phyloP scores from a whole-genome alignment of 2,888 invertebrate species.

The Sympetrum striolatum region DNA sequence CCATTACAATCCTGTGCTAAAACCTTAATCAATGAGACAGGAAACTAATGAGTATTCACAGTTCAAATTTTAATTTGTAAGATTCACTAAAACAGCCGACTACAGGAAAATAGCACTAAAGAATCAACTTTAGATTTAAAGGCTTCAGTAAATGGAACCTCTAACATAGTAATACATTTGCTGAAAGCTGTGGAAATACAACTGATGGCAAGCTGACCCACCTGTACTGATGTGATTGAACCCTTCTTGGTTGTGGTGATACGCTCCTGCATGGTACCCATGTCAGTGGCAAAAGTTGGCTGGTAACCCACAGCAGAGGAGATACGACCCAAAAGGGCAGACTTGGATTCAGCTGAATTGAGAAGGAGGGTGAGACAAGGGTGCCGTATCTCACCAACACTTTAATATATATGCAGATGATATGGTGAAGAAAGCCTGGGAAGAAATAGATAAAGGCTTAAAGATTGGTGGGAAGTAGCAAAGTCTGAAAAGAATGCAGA shows the following conservation, averaged over 20 bases:
- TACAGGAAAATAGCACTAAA: not conserved
- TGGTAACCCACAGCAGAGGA: slow-evolving; percentile 96
- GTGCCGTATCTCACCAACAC: no score
- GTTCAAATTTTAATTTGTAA: not conserved
- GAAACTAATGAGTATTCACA: no score
- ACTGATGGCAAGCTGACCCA: slow-evolving; percentile 49
- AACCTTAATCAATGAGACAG: no score
- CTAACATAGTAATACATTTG: not conserved
- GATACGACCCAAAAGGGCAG: slow-evolving; percentile 91
- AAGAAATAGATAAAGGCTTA: no score
- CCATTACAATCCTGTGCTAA: not conserved
- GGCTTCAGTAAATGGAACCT: not conserved
- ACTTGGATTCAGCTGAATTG: no score
- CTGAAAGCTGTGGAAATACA: not conserved
- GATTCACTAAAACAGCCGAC: not conserved
- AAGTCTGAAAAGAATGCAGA: no score
- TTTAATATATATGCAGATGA: no score
- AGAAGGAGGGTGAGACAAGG: no score
- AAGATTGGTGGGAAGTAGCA: no score
- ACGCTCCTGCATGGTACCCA: slow-evolving; percentile 96
- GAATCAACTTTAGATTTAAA: not conserved
- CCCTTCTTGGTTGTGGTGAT: slow-evolving; percentile 94
- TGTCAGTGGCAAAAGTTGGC: slow-evolving; percentile 93
- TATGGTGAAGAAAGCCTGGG: no score
- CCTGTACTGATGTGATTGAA: slow-evolving; percentile 92